Base-by-base conservation (phyloP, 2,888 invertebrate species). In the Thereva unica region DNA sequence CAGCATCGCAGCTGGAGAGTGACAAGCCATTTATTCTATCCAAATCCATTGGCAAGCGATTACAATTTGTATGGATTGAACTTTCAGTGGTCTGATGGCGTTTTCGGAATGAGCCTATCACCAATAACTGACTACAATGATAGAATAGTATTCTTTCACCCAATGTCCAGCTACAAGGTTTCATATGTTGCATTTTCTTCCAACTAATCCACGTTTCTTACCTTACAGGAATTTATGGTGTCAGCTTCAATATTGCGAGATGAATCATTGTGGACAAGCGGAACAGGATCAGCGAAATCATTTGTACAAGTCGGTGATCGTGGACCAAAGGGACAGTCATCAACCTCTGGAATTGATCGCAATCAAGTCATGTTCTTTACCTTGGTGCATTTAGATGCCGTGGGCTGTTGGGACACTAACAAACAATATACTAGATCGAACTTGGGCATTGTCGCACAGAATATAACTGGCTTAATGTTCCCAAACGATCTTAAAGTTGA, bases 401-500 rank as follows among this genome's bases (percentile, higher is more conserved):
- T 93, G 0, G 91, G 89, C 50, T 93, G 93, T 74, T 93, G 93
- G 93, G 88, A 93, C 73, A 87, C 87, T 0, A 83, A 83, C 0
- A 90, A 90, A 72, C 85, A 88, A 0, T 91, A 91, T 74, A 83
- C 81, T 47, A 84, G 85, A 40, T 80, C 81, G 6, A 89, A 87
- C 72, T 79, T 87, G 23, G 89, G 86, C 0, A 78, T 88, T 2
- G 83, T 90, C 1, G 89, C 88, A 0, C 78, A 81, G 44, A 86
- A 87, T 77, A 57, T 83, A 3, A 84, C 85, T 7, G 86, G 89
- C 0, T 80, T 93, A 69, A 82, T 91, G 10, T 93, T 92, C 76
- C 92, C 93, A 0, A 93, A 93, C 74, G 93, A 93, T 75, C 78
- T 93, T 50, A 89, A 89, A 78, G 83, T 92, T 7, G 92, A 93